Evolutionary conservation across 2,113 vertebrate genomes (phyloP).

Genomic region (Myotis brandtii): DNA sequence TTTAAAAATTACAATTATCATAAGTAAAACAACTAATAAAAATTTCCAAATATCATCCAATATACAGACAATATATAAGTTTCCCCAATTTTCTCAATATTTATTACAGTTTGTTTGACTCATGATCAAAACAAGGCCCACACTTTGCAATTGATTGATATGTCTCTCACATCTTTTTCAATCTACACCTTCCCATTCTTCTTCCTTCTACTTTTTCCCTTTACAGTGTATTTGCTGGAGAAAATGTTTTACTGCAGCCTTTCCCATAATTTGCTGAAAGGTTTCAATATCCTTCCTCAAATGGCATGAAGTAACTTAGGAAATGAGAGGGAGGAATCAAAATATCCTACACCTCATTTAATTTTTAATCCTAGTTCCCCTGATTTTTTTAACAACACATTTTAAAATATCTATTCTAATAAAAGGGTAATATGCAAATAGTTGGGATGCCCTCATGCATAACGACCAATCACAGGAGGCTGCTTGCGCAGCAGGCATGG

Average conservation of each 20-base stretch:
- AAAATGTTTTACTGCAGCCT: background rate
- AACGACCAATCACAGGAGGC: too few species aligned
- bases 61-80: too few species aligned
- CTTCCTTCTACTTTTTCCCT: background rate
- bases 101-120: background rate
- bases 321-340: background rate
- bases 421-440: too few species aligned
- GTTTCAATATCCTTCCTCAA: background rate
- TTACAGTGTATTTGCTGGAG: background rate
- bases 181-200: background rate
- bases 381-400: background rate
- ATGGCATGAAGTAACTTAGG: background rate
- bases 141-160: background rate
- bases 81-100: background rate
- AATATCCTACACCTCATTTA: conserved; percentile 1
- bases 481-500: too few species aligned
- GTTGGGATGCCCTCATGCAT: too few species aligned
- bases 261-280: background rate
- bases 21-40: background rate
- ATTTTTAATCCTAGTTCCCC: background rate
- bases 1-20: background rate
- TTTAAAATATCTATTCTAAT: background rate
- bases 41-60: background rate
- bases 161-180: background rate
- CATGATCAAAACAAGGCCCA: background rate